Base-by-base conservation (phyloP, 2,113 vertebrate species). In the Paradisaea rubra region DNA sequence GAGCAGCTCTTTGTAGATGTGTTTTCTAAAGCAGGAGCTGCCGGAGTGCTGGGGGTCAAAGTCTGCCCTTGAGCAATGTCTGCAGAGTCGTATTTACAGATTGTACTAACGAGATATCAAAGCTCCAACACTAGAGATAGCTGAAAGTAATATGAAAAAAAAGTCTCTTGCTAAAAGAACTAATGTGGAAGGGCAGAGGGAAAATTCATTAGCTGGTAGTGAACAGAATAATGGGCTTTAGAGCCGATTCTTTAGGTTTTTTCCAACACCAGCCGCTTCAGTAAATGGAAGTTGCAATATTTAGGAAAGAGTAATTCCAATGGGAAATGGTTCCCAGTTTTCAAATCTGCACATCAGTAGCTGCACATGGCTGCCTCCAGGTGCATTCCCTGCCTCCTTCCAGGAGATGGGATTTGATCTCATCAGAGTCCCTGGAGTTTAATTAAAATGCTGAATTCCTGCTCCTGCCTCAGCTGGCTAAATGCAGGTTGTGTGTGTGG, bases 141-240 rank as follows among this genome's bases (percentile, higher is more conserved):
- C 88, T 90, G 82, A 88, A 81, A 93, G 74, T 78, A 77, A 88
- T 91, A 86, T 18, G 65, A 81, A 91, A 87, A 39, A 56, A 88
- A 64, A 66, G 60, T 49, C 64, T 92, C 78, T 57, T 71, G 73
- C 73, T 92, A 64, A 79, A 95, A 95, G 76, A 92, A 93, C 63
- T 80, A 35, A 86, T 64, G 79, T 30, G 93, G 84, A 83, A 93
- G 42, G 64, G 81, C 69, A 89, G 77, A 74, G 80, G 63, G 66
- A 89, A 94, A 95, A 97, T 91, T 96, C 91, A 86, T 89, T 87
- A 91, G 81, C 78, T 85, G 80, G 49, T n/a, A 91, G 47, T 23
- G 22, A 54, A 64, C 57, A 76, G 44, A 93, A 83, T 78, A 81
- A 69, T 69, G 78, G 81, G 22, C 1, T 82, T 81, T 83, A 30